These are phyloP conservation scores for Machimus atricapillus DNA, from an alignment of 2,888 invertebrate species.

Conservation along the genomic window DNA sequence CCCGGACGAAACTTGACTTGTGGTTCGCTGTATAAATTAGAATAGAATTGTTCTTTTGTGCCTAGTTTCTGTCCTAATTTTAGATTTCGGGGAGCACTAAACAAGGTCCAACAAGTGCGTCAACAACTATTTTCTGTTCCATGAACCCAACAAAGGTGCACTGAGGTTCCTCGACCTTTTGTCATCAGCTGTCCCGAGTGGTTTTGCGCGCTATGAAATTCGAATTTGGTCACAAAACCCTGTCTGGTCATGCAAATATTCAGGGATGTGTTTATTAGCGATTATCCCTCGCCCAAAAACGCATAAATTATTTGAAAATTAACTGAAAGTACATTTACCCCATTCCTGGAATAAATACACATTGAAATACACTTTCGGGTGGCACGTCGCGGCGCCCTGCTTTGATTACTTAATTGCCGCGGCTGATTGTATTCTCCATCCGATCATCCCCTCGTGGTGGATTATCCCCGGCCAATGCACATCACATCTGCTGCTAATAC, in stretches of 20 bases:
- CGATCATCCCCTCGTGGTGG: background rate
- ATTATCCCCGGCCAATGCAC: background rate
- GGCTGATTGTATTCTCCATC: background rate
- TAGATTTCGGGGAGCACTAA: background rate
- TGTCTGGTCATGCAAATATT: background rate
- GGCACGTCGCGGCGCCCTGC: background rate
- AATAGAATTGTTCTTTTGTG: background rate
- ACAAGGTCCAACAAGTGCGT: background rate
- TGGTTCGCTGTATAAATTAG: background rate
- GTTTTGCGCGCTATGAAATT: background rate
- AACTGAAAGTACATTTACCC: background rate
- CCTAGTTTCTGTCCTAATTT: background rate
- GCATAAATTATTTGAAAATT: background rate
- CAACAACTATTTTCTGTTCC: background rate
- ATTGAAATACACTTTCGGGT: background rate
- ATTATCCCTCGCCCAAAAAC: background rate
- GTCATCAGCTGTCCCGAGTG: background rate
- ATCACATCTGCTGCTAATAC: background rate
- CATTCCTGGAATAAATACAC: background rate
- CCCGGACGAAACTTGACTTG: background rate
- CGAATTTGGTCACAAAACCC: background rate
- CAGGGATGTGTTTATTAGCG: background rate
- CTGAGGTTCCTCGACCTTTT: background rate
- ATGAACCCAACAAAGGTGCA: background rate
- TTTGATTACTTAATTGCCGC: background rate